A percentile compares a stretch with the other conserved stretches of the same genome.
Evolutionary conservation across 2,797 vertebrate genomes (phyloP).

Genomic region (Anniella stebbinsi): DNA sequence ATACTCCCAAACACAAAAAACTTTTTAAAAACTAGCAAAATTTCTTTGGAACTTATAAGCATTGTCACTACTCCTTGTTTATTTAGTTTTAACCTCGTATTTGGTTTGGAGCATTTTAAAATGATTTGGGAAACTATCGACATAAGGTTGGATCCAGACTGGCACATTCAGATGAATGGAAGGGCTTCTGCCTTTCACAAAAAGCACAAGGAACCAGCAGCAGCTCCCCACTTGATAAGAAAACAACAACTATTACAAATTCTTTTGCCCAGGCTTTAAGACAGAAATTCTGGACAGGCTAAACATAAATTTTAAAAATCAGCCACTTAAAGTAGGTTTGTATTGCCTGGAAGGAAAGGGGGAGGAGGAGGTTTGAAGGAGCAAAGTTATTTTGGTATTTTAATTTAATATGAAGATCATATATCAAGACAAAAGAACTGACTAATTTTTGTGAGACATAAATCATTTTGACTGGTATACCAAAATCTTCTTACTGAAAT

Average conservation of each 20-base stretch:
- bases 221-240: neutral
- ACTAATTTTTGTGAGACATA: conserved; percentile 15
- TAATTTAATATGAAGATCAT: neutral
- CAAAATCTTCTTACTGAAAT: neutral
- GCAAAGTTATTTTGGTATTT: neutral
- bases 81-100: neutral
- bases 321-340: neutral
- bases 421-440: neutral
- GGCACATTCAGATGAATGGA: neutral
- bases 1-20: neutral
- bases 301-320: neutral
- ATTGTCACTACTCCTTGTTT: neutral
- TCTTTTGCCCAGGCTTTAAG: neutral
- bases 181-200: neutral
- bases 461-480: neutral
- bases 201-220: neutral
- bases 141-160: neutral
- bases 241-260: neutral
- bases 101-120: neutral
- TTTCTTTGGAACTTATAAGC: neutral
- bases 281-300: neutral
- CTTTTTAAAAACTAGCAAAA: neutral
- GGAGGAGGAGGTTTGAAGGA: neutral
- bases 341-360: neutral
- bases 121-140: neutral